Evolutionary conservation across 2,888 invertebrate species (phyloP), one percentile per base, ranked within the genome.

Genomic region (Drosophila conformis): DNA sequence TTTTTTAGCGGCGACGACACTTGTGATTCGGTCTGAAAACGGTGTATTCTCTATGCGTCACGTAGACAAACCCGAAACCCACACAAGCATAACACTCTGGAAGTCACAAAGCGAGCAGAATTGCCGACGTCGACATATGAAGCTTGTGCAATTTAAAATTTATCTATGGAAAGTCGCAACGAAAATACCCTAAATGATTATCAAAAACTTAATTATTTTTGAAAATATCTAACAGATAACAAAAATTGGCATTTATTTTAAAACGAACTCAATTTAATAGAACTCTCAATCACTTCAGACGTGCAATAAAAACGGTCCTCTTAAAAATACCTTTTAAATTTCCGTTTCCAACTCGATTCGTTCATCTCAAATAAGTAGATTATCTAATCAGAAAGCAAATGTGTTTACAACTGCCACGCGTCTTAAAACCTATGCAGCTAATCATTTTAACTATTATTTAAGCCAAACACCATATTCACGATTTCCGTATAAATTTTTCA

Each of bases 11-110:
- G n/a, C 54, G n/a, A n/a, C 13, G 27, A 54, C 33, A 46, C 21
- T n/a, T 58, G 66, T 78, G 79, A 71, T 56, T 72, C 57, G 69
- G 56, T 40, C 36, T 10, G 4, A 51, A 61, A 51, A 63, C 65
- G 73, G 82, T 70, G 73, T 87, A 89, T 86, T 86, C 72, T 76
- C 77, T 35, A 83, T 83, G 75, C 84, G 78, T 83, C 83, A 83
- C 89, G 89, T 83, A 83, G 83, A 68, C 78, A 89, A 53, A 49
- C 8, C 31, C 10, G 31, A 25, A 15, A 3, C 21, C 8, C 49
- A 60, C 35, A 38, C 21, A 61, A 58, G 57, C 53, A 66, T 57
- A 56, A 15, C 46, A 21, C 54, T 29, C 27, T 59, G 36, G n/a
- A 66, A 74, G 65, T 60, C 63, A 67, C 58, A 71, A 60, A 46